A percentile compares a stretch with the other conserved stretches of the same genome.
These are phyloP conservation scores for Tiliacea aurago DNA, from an alignment of 2,888 invertebrate species.

Conservation along the genomic window DNA sequence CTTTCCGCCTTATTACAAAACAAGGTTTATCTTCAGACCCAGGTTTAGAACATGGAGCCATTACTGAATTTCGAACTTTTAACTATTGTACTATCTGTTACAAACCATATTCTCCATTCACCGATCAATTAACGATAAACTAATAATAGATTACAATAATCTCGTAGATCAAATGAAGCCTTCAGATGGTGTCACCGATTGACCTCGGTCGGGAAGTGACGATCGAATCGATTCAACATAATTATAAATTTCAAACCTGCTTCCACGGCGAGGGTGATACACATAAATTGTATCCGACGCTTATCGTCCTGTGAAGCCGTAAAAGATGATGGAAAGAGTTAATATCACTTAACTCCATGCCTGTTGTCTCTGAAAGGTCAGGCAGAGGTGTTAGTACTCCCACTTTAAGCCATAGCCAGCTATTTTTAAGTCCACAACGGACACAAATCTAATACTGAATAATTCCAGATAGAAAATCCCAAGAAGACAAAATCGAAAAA, in stretches of 20 bases:
- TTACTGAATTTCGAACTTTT: no score
- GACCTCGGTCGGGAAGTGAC: slow-evolving; percentile 29
- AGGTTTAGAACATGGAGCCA: no score
- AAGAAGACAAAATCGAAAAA: not conserved
- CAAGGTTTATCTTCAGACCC: no score
- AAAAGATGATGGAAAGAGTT: slow-evolving; percentile 35
- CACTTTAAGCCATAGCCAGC: not conserved
- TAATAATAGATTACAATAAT: slow-evolving; percentile 43
- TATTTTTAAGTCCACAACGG: not conserved
- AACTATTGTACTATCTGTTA: slow-evolving; percentile 6
- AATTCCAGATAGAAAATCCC: not conserved
- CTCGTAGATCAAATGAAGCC: slow-evolving; percentile 28
- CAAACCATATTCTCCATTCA: not conserved
- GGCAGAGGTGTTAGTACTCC: not conserved
- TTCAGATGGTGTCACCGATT: slow-evolving; percentile 43
- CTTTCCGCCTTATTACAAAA: no score
- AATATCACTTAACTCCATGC: not conserved
- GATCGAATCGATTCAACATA: slow-evolving; percentile 35
- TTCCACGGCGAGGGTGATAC: slow-evolving; percentile 1
- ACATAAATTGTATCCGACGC: slow-evolving; percentile 25
- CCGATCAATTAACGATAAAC: slow-evolving; percentile 13
- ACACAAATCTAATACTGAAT: not conserved
- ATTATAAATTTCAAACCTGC: slow-evolving; percentile 39
- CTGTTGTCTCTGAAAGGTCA: not conserved
- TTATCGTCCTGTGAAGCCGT: slow-evolving; percentile 38